Percentiles rank a stretch among this genome's conserved stretches.
These are phyloP conservation scores for Pipistrellus kuhlii DNA, from an alignment of 2,797 vertebrate genomes.

Conservation along the genomic window DNA sequence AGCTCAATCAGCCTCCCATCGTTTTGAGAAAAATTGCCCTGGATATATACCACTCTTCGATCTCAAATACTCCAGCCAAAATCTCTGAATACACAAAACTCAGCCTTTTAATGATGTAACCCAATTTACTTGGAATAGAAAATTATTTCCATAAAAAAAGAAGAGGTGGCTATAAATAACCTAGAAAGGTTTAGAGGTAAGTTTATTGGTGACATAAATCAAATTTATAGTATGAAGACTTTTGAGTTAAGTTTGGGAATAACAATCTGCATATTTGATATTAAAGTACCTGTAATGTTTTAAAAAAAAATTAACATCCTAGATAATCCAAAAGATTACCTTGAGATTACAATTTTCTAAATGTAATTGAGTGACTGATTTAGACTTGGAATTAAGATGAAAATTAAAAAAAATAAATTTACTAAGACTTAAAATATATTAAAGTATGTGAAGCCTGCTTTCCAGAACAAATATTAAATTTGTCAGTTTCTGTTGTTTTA, in stretches of 20 bases:
- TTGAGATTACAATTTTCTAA: neutral
- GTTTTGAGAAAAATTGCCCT: neutral
- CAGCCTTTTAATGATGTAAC: neutral
- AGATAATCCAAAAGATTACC: neutral
- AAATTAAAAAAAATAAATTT: conserved; percentile 19
- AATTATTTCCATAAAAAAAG: conserved; percentile 33
- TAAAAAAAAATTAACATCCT: neutral
- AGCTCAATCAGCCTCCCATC: neutral
- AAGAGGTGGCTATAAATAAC: conserved; percentile 39
- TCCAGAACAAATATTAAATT: neutral
- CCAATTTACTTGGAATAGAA: neutral
- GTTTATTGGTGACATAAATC: conserved; percentile 30
- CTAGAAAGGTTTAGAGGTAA: conserved; percentile 18
- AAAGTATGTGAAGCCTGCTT: neutral
- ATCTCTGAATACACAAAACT: neutral
- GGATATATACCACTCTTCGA: neutral
- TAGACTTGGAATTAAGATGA: neutral
- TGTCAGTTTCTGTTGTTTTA: neutral
- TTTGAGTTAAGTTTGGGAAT: conserved; percentile 14
- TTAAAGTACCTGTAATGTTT: neutral
- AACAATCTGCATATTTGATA: neutral
- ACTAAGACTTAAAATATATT: neutral
- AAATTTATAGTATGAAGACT: neutral
- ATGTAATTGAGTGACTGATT: neutral
- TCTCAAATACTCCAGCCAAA: neutral